A percentile compares a stretch with the other conserved stretches of the same genome.
phyloP scores from a whole-genome alignment of 2,797 vertebrate species.

The Novumbra hubbsi region DNA sequence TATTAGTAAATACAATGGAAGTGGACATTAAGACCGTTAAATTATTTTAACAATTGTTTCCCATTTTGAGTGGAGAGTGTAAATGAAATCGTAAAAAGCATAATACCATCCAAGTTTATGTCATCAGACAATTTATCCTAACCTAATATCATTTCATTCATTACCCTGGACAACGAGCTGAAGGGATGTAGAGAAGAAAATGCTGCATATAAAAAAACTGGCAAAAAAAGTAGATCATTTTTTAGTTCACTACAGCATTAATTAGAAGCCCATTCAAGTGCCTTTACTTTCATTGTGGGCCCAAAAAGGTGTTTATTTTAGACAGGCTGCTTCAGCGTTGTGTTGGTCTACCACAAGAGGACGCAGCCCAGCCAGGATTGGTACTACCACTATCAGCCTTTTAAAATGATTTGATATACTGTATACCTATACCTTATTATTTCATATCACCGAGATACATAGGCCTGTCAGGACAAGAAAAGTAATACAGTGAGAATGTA shows the following conservation, averaged over 20 bases:
- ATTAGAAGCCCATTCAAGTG: constrained; percentile 23
- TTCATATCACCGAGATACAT: too few species aligned
- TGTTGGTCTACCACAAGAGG: constrained; percentile 18
- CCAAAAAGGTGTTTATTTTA: constrained; percentile 17
- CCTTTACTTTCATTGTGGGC: constrained; percentile 14
- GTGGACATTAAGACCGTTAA: too few species aligned
- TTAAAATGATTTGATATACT: too few species aligned
- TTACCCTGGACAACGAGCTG: not conserved
- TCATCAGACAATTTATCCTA: not conserved
- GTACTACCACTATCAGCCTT: not conserved
- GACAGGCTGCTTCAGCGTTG: constrained; percentile 2
- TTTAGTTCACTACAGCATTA: constrained; percentile 11
- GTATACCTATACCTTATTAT: not conserved
- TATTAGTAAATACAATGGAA: too few species aligned
- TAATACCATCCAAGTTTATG: not conserved
- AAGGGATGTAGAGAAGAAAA: not conserved
- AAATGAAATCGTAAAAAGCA: not conserved
- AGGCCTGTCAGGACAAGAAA: not conserved
- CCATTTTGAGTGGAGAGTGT: too few species aligned
- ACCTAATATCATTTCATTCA: constrained; percentile 3
- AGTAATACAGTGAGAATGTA: not conserved
- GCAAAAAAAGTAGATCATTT: constrained; percentile 21
- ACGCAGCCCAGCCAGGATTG: constrained; percentile 13
- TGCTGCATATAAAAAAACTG: constrained; percentile 17
- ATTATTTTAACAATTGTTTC: too few species aligned